Base-by-base conservation (phyloP, 2,113 vertebrate genomes). In the Pampusana beccarii region DNA sequence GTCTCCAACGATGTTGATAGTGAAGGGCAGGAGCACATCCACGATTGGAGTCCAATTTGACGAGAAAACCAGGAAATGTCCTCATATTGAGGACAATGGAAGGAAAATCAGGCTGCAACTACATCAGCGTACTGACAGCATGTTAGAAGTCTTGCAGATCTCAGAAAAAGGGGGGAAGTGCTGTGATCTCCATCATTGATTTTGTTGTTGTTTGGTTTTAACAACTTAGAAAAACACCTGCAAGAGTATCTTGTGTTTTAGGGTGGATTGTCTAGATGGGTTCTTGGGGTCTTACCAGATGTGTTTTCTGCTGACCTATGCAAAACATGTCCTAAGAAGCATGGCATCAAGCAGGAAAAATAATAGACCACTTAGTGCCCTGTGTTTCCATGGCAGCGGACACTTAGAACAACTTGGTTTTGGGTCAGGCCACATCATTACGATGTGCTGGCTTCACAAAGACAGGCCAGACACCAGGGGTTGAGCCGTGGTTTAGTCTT, bases 401-500 rank as follows among this genome's bases (percentile, higher is more conserved):
- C 25, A 2, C 2, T 8, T 1, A 38, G 17, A 34, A 26, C 91
- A 51, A 70, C 6, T 16, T n/a, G 16, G 5, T 87, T 71, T 54
- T 51, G 64, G 44, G 28, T 53, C 51, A 71, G 50, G 15, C 24
- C 13, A 33, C 34, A 9, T 72, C 28, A 33, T 5, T 69, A 62
- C 67, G 64, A 60, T 3, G 5, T 31, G 7, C 3, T n/a, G 34
- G 3, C 18, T 80, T 67, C 38, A 19, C 17, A 38, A 24, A 29
- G 38, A 33, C 34, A 64, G 46, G 18, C 16, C 9, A 15, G 16
- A n/a, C 8, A 6, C 5, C 4, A 8, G 1, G 2, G 11, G 5
- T 0, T 38, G 46, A 78, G 16, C 42, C 60, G 29, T 15, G 8
- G 20, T 10, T 48, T 16, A 29, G 4, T 53, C 54, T 81, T 18